Evolutionary conservation across 2,113 vertebrate genomes (phyloP).

Genomic region (Neogale vison): DNA sequence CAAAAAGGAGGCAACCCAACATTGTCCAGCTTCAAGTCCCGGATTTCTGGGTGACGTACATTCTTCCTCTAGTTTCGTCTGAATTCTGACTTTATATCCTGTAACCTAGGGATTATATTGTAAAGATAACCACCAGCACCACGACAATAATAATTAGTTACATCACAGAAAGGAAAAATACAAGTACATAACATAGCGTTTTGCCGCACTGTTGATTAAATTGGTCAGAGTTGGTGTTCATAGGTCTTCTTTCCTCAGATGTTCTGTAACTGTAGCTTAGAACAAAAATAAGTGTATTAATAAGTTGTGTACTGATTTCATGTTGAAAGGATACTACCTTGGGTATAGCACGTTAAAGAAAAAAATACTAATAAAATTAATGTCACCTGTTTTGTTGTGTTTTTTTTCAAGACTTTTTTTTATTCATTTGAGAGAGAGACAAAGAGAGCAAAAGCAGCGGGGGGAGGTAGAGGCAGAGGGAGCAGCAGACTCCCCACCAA

Average conservation of each 20-base stretch:
- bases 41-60: too few relatives aligned
- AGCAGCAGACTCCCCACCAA: too few relatives aligned
- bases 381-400: neutral
- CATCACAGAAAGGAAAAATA: neutral
- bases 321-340: neutral
- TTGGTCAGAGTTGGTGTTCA: neutral
- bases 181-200: neutral
- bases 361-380: neutral
- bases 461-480: too few relatives aligned
- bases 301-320: neutral
- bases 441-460: too few relatives aligned
- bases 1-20: neutral
- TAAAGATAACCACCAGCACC: neutral
- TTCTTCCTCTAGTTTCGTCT: neutral
- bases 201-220: neutral
- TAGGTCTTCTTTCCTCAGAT: neutral
- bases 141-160: neutral
- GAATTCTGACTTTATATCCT: neutral
- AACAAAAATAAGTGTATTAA: neutral
- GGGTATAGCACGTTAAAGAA: neutral
- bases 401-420: too few relatives aligned
- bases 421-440: too few relatives aligned
- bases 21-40: too few relatives aligned
- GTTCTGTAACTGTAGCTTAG: neutral
- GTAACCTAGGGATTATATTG: neutral